A percentile compares a stretch with the other conserved stretches of the same genome.
phyloP scores from a whole-genome alignment of 2,113 vertebrate genomes.

The Prinia subflava region DNA sequence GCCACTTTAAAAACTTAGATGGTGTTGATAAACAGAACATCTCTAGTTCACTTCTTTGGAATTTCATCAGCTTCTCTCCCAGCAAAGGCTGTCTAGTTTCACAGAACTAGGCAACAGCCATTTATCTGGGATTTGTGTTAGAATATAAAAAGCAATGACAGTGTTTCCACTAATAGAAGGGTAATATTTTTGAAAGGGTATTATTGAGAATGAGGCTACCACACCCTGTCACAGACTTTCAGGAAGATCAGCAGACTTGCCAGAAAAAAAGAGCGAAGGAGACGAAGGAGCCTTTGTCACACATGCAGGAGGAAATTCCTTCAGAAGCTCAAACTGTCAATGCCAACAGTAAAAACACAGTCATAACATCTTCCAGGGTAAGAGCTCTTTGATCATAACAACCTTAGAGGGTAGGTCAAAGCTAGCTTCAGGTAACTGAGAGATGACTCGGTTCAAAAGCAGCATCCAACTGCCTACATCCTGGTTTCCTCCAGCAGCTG shows the following conservation, averaged over 20 bases:
- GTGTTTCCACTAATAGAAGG: not conserved
- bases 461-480: not conserved
- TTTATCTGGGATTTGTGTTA: constrained; percentile 8
- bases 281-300: constrained; percentile 11
- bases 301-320: constrained; percentile 1
- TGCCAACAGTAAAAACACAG: constrained; percentile 4
- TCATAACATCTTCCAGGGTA: not conserved
- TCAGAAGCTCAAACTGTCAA: constrained; percentile 42
- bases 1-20: not conserved
- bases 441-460: not conserved
- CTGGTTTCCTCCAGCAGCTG: not conserved
- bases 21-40: constrained; percentile 2
- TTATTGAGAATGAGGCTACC: constrained; percentile 53
- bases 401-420: not conserved
- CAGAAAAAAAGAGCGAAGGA: not conserved
- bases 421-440: not conserved
- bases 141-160: constrained; percentile 9
- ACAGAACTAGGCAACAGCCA: not conserved
- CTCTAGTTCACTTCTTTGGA: not conserved
- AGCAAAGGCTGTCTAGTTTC: not conserved
- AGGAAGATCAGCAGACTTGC: constrained; percentile 26
- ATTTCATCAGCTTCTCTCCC: constrained; percentile 25
- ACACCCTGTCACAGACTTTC: constrained; percentile 49
- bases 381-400: not conserved
- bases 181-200: constrained; percentile 62